These are phyloP conservation scores for Oceanodroma tethys DNA, from an alignment of 2,113 vertebrate species.

Conservation along the genomic window DNA sequence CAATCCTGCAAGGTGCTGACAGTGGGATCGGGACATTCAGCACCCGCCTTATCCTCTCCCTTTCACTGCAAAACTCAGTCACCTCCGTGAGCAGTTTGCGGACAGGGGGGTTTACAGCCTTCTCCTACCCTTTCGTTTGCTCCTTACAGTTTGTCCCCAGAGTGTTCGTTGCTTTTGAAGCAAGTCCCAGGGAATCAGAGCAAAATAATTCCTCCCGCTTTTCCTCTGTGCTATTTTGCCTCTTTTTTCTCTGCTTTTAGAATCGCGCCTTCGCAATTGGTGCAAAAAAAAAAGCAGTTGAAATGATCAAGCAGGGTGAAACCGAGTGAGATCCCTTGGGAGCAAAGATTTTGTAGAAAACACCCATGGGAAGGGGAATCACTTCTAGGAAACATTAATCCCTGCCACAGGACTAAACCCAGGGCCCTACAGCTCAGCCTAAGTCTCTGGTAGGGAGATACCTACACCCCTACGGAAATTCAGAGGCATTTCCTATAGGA, in stretches of 20 bases:
- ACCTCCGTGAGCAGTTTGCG: not conserved
- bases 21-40: rapidly evolving
- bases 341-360: not conserved
- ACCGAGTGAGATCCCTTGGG: not conserved
- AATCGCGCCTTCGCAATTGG: not conserved
- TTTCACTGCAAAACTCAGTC: not conserved
- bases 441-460: not conserved
- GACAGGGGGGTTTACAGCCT: not conserved
- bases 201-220: not conserved
- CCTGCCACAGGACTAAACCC: not conserved
- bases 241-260: not conserved
- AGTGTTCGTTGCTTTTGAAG: not conserved
- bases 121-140: not conserved
- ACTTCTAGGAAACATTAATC: not conserved
- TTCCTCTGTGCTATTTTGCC: not conserved
- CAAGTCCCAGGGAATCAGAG: not conserved
- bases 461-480: not conserved
- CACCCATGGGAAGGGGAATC: not conserved
- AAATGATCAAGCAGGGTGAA: not conserved
- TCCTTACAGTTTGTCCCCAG: not conserved
- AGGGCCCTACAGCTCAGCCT: not conserved
- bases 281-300: not conserved
- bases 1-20: not conserved
- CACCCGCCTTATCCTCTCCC: not conserved
- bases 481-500: not conserved